Evolutionary conservation across 2,888 invertebrate species (phyloP), one percentile per base, ranked within the genome.

Genomic region (Sarcophaga carnaria): DNA sequence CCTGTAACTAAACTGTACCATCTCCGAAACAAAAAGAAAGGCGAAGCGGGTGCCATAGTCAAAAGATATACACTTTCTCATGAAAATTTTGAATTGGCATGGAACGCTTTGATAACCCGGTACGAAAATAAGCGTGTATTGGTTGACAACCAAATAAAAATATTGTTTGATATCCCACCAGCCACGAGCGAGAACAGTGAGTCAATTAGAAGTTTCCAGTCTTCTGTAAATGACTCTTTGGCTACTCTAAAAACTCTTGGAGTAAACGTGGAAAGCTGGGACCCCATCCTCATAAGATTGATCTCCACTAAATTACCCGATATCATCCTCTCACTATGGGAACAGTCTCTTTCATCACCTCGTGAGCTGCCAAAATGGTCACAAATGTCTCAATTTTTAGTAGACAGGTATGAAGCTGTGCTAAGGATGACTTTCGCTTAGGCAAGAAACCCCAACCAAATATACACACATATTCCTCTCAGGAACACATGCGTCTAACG

Each of bases 281-380:
- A 70, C 4, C 70, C 70, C 1, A 70, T 70, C 12, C 17, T 71
- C 6, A 71, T 71, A 17, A 54, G 71, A 2, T 2, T 14, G 27
- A 22, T 22, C 27, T 25, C 71, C 27, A 37, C 6, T 37, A 37
- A 37, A 37, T 37, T 37, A 37, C 37, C 37, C 37, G 37, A 37
- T 37, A 6, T 37, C 37, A 37, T 6, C 6, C 37, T 37, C 6
- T 37, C 37, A 37, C 6, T 25, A 37, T 71, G 59, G 71, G 71
- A 71, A 27, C 71, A 71, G 27, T 71, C 25, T 0, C 59, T 71
- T 2, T 54, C 71, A 17, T 71, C 71, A 4, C 71, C 71, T 3
- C 71, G 71, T n/a, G 71, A 71, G 8, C 71, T 71, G 8, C 71
- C 54, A 10, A 71, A 71, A 27, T 71, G 71, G 37, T 54, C 71